Evolutionary conservation across 2,888 invertebrate genomes (phyloP), one percentile per base, ranked within the genome.

Genomic region (Mimas tiliae): DNA sequence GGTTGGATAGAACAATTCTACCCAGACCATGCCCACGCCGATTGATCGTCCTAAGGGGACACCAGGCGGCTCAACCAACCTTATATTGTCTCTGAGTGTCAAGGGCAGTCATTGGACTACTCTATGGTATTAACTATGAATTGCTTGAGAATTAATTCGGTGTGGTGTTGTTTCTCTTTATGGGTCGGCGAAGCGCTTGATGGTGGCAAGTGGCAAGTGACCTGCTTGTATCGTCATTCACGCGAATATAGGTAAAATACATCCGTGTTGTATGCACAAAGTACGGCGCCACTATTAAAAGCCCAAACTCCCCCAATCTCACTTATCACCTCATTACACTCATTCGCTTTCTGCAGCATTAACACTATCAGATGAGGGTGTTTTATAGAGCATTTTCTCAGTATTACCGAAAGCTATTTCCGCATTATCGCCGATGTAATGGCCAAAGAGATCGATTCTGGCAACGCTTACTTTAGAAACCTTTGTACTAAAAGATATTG

Each of bases 311-410:
- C 19, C 9, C 19, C 6, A 16, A 19, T 19, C 55, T 19, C 12
- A 38, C 12, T 58, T 42, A 58, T 19, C 58, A 42, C 58, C 38
- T 16, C 34, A 58, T 42, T 58, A 38, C 58, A 50, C 19, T 50
- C 42, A 16, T n/a, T 55, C 38, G 34, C 42, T 42, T 19, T 42
- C 38, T 58, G n/a, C 38, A 9, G 55, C 55, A 55, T 55, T 55
- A 16, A 21, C 58, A 38, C 58, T 38, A 58, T 58, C 58, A 42
- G 58, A 58, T 58, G 58, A 42, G 42, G 58, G 58, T 58, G 58
- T 38, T 58, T 58, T 58, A 58, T 58, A 58, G 58, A 42, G 58
- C 58, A 58, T 58, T 58, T 58, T 58, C 58, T 42, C 58, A 42
- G 19, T 58, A 55, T 55, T 55, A 55, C 58, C 16, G 19, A 19